These are phyloP conservation scores for Diaphora mendica DNA, from an alignment of 2,888 invertebrate genomes.

Conservation along the genomic window DNA sequence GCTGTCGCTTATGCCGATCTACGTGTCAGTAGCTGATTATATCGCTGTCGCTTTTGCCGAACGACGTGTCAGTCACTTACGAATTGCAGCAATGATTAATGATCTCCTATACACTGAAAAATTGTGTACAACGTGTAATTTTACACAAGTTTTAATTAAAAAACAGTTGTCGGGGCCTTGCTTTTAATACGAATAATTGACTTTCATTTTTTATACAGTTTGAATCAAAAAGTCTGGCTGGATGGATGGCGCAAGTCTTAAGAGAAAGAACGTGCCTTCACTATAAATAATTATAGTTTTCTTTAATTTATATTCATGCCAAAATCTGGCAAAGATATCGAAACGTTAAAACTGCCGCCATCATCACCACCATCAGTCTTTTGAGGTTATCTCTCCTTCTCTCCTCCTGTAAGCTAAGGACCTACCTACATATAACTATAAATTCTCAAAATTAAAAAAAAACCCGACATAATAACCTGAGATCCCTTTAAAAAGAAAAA, in stretches of 20 bases:
- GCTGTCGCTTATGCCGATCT: slow-evolving; percentile 1
- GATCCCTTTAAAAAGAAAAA: no score
- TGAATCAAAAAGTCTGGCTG: neutral
- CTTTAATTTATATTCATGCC: neutral
- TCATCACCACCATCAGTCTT: no score
- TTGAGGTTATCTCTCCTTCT: no score
- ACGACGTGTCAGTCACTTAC: slow-evolving; percentile 29
- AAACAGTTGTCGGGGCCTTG: neutral
- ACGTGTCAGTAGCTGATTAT: slow-evolving; percentile 14
- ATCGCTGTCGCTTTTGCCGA: slow-evolving; percentile 28
- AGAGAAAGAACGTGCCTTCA: neutral
- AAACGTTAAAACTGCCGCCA: no score
- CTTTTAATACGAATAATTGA: neutral
- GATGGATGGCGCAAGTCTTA: neutral
- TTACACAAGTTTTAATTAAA: neutral
- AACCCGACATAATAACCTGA: no score
- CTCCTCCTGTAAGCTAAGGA: no score
- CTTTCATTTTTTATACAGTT: neutral
- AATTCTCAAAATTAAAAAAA: no score
- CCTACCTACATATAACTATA: no score
- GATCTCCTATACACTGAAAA: slow-evolving; percentile 31
- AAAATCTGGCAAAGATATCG: neutral
- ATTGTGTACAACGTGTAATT: neutral
- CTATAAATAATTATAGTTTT: neutral
- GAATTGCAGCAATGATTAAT: slow-evolving; percentile 42